Evolutionary conservation across 2,113 vertebrate species (phyloP).

Genomic region (Heteronetta atricapilla): DNA sequence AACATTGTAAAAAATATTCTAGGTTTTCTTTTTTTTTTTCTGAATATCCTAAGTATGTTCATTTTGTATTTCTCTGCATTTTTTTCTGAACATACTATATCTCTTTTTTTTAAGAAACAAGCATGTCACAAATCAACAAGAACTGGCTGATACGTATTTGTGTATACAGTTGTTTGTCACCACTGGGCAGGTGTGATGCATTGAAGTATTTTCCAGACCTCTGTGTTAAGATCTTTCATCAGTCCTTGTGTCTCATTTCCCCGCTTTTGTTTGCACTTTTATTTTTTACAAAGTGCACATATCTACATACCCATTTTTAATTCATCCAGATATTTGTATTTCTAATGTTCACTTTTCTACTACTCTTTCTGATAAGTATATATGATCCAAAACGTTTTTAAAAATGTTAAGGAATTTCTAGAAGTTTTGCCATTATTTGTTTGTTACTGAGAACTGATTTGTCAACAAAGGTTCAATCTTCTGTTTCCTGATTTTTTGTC

Average conservation of each 20-base stretch:
- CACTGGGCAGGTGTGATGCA: background rate
- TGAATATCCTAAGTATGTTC: background rate
- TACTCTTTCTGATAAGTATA: background rate
- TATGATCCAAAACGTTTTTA: background rate
- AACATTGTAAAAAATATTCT: background rate
- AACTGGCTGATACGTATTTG: accelerated
- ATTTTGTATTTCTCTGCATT: background rate
- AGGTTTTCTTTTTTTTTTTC: background rate
- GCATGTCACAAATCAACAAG: background rate
- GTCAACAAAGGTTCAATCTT: background rate
- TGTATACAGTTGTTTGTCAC: background rate
- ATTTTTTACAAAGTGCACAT: background rate
- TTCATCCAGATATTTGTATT: background rate
- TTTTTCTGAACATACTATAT: background rate
- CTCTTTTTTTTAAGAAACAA: background rate
- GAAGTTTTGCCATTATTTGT: background rate
- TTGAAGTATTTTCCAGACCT: background rate
- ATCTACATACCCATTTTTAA: background rate
- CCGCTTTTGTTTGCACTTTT: background rate
- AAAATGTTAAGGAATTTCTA: background rate
- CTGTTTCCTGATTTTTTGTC: background rate
- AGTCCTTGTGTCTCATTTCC: background rate
- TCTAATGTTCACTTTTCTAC: background rate
- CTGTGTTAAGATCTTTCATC: background rate
- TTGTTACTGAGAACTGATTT: background rate